These are phyloP conservation scores for Columbina picui DNA, from an alignment of 2,113 vertebrate species.

Conservation along the genomic window DNA sequence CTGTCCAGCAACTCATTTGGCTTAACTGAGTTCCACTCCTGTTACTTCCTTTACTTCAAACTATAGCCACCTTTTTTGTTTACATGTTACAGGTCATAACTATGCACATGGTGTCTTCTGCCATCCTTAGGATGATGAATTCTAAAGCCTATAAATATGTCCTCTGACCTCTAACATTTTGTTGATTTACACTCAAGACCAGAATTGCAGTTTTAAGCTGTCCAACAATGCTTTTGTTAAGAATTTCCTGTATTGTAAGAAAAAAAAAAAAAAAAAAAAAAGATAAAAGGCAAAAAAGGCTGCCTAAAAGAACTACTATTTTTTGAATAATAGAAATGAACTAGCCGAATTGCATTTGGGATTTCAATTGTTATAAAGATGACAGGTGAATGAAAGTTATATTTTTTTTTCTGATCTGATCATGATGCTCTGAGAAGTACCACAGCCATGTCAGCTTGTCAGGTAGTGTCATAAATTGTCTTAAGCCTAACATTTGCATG, in stretches of 20 bases:
- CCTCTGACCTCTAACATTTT: background rate
- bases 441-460: background rate
- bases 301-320: background rate
- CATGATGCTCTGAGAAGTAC: background rate
- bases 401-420: background rate
- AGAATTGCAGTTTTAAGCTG: background rate
- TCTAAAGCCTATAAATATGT: background rate
- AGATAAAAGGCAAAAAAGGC: background rate
- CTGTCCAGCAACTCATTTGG: background rate
- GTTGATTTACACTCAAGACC: background rate
- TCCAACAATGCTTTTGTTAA: background rate
- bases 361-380: background rate
- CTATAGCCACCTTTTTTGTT: background rate
- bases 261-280: background rate
- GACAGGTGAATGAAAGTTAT: background rate
- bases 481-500: background rate
- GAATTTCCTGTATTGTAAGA: background rate
- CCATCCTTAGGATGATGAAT: background rate
- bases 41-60: background rate
- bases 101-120: background rate
- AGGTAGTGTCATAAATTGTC: background rate
- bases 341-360: background rate
- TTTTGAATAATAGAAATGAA: background rate
- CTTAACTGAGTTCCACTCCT: background rate
- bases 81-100: background rate